Evolutionary conservation across 2,888 invertebrate species (phyloP).

Genomic region (Phengaris alcon): DNA sequence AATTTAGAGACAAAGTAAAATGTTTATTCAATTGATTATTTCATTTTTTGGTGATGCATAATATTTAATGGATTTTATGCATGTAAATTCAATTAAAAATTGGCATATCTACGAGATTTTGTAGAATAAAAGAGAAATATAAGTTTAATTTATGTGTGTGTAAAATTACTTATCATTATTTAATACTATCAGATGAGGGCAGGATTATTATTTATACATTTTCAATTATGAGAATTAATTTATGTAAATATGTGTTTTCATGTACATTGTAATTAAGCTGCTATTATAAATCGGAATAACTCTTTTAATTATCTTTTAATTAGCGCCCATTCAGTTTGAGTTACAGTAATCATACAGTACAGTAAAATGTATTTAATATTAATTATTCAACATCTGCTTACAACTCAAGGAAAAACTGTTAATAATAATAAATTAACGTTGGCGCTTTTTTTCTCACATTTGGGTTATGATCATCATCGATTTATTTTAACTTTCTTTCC

Average conservation of each 20-base stretch:
- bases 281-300: constrained; percentile 20
- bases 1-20: too few species aligned
- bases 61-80: too few species aligned
- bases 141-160: background rate
- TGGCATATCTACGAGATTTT: too few species aligned
- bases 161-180: background rate
- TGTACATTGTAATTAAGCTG: constrained; percentile 5
- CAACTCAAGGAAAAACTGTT: background rate
- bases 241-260: constrained; percentile 12
- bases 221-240: constrained; percentile 11
- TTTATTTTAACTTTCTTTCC: too few species aligned
- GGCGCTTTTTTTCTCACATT: too few species aligned
- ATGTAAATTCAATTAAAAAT: too few species aligned
- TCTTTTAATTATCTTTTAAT: constrained; percentile 23
- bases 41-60: too few species aligned
- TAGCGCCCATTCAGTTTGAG: background rate
- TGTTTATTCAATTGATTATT: too few species aligned
- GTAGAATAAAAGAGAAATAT: background rate
- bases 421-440: background rate
- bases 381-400: background rate
- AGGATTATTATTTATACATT: background rate
- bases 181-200: background rate
- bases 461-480: too few species aligned
- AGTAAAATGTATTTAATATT: background rate
- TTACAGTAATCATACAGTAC: background rate